Base-by-base conservation (phyloP, 2,888 invertebrate genomes). In the Orchesella flavescens region DNA sequence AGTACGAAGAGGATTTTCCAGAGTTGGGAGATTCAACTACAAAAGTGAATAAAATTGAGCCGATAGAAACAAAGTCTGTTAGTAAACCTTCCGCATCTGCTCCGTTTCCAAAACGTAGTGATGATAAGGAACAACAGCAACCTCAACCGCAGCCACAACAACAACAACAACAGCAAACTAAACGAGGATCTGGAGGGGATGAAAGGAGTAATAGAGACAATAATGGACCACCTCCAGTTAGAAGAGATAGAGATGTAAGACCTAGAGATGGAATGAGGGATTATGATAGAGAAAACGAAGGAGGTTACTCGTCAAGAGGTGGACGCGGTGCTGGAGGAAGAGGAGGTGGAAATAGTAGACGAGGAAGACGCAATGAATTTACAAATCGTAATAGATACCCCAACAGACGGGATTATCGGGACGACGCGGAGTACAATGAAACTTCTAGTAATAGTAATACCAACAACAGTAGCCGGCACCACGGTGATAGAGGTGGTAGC, bases 401-500 rank as follows among this genome's bases (percentile, higher is more conserved):
- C 10, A 87, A 87, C 65, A 84, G 85, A 13, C 76, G 84, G 43
- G 84, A 84, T 17, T 46, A 24, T 57, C 24, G 68, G 13, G 78
- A 73, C 19, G 73, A 76, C 34, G 43, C 76, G 15, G 82, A 66
- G 24, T 55, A 49, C 17, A 53, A 69, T n/a, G 69, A 81, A 15
- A n/a, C 19, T 49, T 34, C 59, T 19, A 57, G 23, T 17, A 12
- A 71, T 21, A 24, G 63, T 17, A 57, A 65, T 12, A 15, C 66
- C 1, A 53, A 75, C 10, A 66, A 68, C 44, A 49, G 49, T 17
- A 21, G 13, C 9, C 53, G 43, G 44, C 10, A 12, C 1, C 86
- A 97, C 97, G 91, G 92, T 97, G 89, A 96, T 96, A 89, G 61
- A 15, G 68, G 65, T 7, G 43, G 93, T 93, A 88, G 93, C 21